Evolutionary conservation across 2,888 invertebrate species (phyloP).

Genomic region (Podotricha telesiphe): DNA sequence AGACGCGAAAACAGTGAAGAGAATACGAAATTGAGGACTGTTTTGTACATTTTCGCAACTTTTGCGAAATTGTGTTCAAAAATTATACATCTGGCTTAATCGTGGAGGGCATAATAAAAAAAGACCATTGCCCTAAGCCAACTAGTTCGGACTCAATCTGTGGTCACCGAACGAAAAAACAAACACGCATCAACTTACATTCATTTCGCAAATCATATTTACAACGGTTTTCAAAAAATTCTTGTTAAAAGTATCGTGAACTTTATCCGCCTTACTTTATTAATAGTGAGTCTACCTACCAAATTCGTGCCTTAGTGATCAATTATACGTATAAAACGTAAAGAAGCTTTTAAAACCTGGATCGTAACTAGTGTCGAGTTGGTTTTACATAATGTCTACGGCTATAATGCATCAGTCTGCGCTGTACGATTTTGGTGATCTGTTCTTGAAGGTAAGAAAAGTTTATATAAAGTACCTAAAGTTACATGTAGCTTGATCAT

Average conservation of each 20-base stretch:
- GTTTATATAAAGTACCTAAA: constrained; percentile 18
- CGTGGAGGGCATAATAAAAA: constrained; percentile 63
- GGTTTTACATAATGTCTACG: constrained; percentile 87
- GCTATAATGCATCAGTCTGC: constrained; percentile 90
- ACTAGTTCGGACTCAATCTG: constrained; percentile 78
- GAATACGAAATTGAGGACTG: constrained; percentile 82
- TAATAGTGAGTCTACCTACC: constrained; percentile 74
- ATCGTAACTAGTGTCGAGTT: constrained; percentile 72
- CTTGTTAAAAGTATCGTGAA: constrained; percentile 69
- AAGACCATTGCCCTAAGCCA: constrained; percentile 69
- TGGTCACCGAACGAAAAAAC: constrained; percentile 78
- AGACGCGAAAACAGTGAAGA: constrained; percentile 78
- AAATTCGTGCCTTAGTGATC: constrained; percentile 76
- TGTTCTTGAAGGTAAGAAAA: constrained; percentile 87
- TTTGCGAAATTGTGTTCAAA: constrained; percentile 84
- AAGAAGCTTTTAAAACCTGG: constrained; percentile 66
- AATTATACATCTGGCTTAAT: constrained; percentile 63
- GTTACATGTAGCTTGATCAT: background rate
- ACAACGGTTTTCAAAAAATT: constrained; percentile 71
- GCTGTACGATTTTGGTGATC: constrained; percentile 90
- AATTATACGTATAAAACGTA: constrained; percentile 65
- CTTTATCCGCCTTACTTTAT: constrained; percentile 66
- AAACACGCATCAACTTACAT: constrained; percentile 75
- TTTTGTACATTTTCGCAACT: constrained; percentile 83
- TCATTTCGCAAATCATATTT: constrained; percentile 64